phyloP scores from a whole-genome alignment of 64 coral and sea anemone genomes.

The Acropora yongei region DNA sequence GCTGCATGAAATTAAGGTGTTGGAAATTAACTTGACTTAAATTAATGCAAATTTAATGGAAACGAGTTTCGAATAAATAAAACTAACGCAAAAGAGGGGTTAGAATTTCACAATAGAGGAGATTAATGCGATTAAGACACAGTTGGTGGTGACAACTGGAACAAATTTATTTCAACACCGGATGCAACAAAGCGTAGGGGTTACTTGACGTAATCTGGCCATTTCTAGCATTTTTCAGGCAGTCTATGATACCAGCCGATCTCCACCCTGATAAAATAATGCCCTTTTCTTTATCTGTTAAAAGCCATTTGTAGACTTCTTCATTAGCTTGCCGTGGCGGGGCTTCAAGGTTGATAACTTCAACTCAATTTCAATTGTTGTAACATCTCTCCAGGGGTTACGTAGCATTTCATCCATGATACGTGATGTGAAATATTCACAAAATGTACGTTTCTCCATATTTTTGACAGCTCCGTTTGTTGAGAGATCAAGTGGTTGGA shows the following conservation, averaged over 20 bases:
- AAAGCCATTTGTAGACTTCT: not conserved
- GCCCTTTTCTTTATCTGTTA: not conserved
- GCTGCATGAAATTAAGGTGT: no score
- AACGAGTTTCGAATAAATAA: no score
- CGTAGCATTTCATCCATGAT: constrained; percentile 30
- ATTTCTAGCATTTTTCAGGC: no score
- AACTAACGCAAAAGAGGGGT: no score
- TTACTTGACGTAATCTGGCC: no score
- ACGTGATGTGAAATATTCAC: constrained; percentile 23
- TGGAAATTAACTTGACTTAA: no score
- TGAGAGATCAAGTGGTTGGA: constrained; percentile 34
- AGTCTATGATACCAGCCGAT: constrained; percentile 1
- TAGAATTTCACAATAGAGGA: no score
- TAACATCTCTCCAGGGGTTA: constrained; percentile 56
- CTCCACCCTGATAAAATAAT: not conserved
- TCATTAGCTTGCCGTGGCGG: not conserved
- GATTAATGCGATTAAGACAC: no score
- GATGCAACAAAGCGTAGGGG: no score
- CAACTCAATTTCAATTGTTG: constrained; percentile 60
- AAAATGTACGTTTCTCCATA: constrained; percentile 36
- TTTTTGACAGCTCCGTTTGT: constrained; percentile 38
- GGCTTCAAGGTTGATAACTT: constrained; percentile 52
- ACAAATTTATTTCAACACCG: no score
- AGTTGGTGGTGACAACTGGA: no score
- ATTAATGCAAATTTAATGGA: no score